A percentile compares a stretch with the other conserved stretches of the same genome.
Conservation (phyloP, 2,113 vertebrate species). For the Leucopsar rothschildi region DNA sequence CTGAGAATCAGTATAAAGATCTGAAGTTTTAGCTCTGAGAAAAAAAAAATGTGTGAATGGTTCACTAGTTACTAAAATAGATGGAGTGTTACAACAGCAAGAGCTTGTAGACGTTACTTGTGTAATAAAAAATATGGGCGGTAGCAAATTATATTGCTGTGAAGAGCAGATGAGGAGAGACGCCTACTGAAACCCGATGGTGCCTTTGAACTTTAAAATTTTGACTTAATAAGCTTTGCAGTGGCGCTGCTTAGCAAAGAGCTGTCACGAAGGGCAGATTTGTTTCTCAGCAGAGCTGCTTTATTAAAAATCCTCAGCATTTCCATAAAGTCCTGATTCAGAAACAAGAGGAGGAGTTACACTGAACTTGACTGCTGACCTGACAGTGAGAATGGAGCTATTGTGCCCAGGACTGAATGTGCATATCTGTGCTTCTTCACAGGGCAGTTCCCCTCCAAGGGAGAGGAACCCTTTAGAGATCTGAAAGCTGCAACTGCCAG, state of each 20-base stretch:
- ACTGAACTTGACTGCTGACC: slow-evolving; percentile 65
- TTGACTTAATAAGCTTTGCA: slow-evolving; percentile 33
- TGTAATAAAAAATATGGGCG: slow-evolving; percentile 38
- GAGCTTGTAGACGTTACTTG: background rate
- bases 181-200: slow-evolving; percentile 51
- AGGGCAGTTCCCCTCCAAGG: background rate
- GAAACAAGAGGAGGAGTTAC: slow-evolving; percentile 52
- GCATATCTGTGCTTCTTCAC: slow-evolving; percentile 41
- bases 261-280: slow-evolving; percentile 38
- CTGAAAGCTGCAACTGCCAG: background rate
- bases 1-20: background rate
- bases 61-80: slow-evolving; percentile 33
- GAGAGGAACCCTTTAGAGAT: background rate
- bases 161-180: slow-evolving; percentile 53
- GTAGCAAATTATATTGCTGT: slow-evolving; percentile 35
- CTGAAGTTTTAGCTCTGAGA: background rate
- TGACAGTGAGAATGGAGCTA: slow-evolving; percentile 61
- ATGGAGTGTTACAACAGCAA: slow-evolving; percentile 4
- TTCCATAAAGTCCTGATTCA: slow-evolving; percentile 57
- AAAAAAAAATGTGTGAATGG: background rate
- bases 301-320: slow-evolving; percentile 51
- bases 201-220: slow-evolving; percentile 64
- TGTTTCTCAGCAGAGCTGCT: slow-evolving; percentile 27
- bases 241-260: background rate
- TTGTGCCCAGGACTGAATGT: slow-evolving; percentile 57